These are phyloP conservation scores for Yasuhikotakia modesta DNA, from an alignment of 2,797 vertebrate genomes.

Conservation along the genomic window DNA sequence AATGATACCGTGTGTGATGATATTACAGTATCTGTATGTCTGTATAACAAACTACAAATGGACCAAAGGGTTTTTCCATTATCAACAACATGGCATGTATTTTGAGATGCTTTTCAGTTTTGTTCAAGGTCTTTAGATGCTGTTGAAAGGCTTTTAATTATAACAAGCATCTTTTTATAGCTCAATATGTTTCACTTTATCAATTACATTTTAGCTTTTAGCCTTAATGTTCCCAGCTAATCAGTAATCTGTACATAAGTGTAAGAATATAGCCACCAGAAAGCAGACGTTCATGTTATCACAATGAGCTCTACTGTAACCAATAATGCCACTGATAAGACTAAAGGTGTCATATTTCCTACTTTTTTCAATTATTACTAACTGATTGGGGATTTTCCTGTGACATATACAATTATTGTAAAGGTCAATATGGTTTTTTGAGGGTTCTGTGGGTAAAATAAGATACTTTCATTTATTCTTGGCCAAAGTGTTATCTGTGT, in stretches of 20 bases:
- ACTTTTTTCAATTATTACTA: neutral
- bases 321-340: neutral
- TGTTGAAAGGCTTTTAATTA: neutral
- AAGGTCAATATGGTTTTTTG: constrained; percentile 33
- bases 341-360: neutral
- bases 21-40: neutral
- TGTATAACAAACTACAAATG: neutral
- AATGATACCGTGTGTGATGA: constrained; percentile 5
- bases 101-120: neutral
- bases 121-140: neutral
- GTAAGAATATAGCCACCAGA: neutral
- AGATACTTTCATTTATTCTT: constrained; percentile 22
- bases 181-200: neutral
- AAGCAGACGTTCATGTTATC: neutral
- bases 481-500: constrained; percentile 12
- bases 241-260: neutral
- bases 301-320: neutral
- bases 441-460: constrained; percentile 21
- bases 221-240: neutral
- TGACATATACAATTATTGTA: constrained; percentile 11
- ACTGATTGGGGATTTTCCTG: neutral
- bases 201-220: neutral
- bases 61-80: neutral
- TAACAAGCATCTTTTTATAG: neutral
- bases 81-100: neutral